These are phyloP conservation scores for Synchiropus splendidus DNA, from an alignment of 2,113 vertebrate species.

Conservation along the genomic window DNA sequence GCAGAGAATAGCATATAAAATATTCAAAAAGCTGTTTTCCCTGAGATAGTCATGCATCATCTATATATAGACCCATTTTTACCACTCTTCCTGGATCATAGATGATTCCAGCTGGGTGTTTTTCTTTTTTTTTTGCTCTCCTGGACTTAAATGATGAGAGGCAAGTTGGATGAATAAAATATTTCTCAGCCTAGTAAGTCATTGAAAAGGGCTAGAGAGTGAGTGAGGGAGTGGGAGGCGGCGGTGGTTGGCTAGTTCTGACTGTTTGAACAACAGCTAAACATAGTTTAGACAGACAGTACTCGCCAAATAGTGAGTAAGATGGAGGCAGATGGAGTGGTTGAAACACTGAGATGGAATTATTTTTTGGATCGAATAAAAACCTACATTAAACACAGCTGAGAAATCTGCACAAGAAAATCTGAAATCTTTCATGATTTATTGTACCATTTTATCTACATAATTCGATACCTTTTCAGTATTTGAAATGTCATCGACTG, in stretches of 20 bases:
- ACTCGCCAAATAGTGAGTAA: conserved; percentile 10
- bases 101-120: conserved; percentile 32
- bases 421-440: too few species aligned
- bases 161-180: conserved; percentile 41
- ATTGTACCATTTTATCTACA: too few species aligned
- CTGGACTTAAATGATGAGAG: conserved; percentile 33
- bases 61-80: conserved; percentile 59
- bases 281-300: conserved; percentile 14
- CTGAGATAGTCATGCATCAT: conserved; percentile 40
- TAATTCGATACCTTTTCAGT: too few species aligned
- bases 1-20: conserved; percentile 47
- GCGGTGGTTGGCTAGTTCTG: too few species aligned
- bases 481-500: too few species aligned
- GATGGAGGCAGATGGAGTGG: conserved; percentile 6
- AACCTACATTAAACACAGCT: too few species aligned
- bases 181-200: conserved; percentile 39
- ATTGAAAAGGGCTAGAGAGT: conserved; percentile 2
- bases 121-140: conserved; percentile 10
- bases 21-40: conserved; percentile 54
- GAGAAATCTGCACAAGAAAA: too few species aligned
- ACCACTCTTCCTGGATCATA: conserved; percentile 43
- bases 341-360: too few species aligned
- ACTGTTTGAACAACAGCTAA: conserved; percentile 12
- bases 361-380: too few species aligned
- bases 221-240: not conserved